Conservation (phyloP, 2,888 invertebrate species). For the Sminthurinus aureus region DNA sequence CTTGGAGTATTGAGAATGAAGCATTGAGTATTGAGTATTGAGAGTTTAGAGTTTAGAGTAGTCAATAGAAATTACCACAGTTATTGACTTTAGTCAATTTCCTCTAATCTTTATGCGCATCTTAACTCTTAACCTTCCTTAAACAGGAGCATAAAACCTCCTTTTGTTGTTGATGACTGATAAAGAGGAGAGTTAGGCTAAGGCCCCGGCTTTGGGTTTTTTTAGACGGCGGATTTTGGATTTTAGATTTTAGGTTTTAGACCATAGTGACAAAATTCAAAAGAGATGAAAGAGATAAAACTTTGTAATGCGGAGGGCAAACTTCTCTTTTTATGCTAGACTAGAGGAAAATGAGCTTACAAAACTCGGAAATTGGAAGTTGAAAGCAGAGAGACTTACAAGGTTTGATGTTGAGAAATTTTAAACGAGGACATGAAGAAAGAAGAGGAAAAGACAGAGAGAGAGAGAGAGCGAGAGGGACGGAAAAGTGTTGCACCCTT, state of each 20-base stretch:
- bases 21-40: too few species aligned
- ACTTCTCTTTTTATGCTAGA: neutral
- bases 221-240: neutral
- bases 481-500: conserved; percentile 35
- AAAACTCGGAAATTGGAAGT: conserved; percentile 18
- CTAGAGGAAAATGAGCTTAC: conserved; percentile 9
- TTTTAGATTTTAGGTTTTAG: neutral
- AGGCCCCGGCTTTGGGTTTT: neutral
- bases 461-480: conserved; percentile 17
- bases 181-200: too few species aligned
- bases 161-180: too few species aligned
- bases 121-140: too few species aligned
- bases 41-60: too few species aligned
- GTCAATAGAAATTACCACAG: too few species aligned
- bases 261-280: neutral
- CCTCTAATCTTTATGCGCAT: too few species aligned
- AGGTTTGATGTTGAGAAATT: too few species aligned
- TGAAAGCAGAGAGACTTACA: neutral
- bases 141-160: too few species aligned
- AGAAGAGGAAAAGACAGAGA: conserved; percentile 9
- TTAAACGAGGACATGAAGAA: neutral
- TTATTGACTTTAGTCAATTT: too few species aligned
- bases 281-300: neutral
- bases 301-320: neutral
- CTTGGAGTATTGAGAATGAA: too few species aligned